A percentile compares a stretch with the other conserved stretches of the same genome.
Conservation (phyloP, 2,113 vertebrate species). For the Callospermophilus lateralis region DNA sequence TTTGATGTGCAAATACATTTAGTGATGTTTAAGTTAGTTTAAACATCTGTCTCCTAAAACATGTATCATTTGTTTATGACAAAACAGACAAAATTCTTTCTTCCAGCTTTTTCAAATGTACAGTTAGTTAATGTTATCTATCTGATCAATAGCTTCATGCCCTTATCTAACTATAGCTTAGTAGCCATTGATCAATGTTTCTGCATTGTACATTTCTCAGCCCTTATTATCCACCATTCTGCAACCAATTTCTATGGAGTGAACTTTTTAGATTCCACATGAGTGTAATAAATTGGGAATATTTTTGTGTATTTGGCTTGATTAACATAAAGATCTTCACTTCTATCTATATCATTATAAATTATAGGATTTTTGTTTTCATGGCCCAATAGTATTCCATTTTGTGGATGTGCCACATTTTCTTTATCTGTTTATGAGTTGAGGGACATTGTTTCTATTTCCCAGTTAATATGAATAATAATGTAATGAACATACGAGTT, state of each 20-base stretch:
- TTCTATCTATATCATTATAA: too few relatives aligned
- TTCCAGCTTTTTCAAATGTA: neutral
- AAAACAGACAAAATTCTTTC: too few relatives aligned
- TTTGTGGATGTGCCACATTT: neutral
- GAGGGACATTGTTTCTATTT: neutral
- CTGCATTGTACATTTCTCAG: neutral
- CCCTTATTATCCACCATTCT: neutral
- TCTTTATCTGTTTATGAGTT: neutral
- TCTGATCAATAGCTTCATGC: neutral
- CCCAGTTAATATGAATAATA: too few relatives aligned
- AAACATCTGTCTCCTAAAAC: neutral
- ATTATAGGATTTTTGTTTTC: neutral
- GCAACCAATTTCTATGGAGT: neutral
- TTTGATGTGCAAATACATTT: neutral
- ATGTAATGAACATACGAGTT: neutral
- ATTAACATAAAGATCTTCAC: neutral
- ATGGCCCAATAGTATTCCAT: neutral
- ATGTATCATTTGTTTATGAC: neutral
- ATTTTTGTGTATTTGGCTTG: neutral
- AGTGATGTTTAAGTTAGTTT: neutral
- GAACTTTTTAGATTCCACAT: neutral
- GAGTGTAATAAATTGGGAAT: neutral
- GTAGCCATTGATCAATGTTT: neutral
- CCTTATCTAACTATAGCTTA: neutral
- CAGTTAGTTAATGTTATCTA: neutral